Conservation (phyloP, 1,140 invertebrate species). For the Oncopodura yosiiana region DNA sequence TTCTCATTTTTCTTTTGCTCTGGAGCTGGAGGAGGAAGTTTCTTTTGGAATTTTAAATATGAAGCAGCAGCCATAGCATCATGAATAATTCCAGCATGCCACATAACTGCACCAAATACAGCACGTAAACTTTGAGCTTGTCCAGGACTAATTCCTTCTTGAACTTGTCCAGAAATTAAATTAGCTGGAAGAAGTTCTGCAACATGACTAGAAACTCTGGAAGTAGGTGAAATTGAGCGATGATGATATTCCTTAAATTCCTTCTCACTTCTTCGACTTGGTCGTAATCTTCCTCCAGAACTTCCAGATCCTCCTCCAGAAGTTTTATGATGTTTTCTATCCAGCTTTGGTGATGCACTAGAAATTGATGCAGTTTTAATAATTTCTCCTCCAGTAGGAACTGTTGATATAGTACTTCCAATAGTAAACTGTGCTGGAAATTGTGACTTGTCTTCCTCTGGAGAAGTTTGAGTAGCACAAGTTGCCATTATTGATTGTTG, state of each 20-base stretch:
- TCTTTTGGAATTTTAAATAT: slow-evolving; percentile 89
- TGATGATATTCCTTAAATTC: too few relatives aligned
- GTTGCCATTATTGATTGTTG: slow-evolving; percentile 1
- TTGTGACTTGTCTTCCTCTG: slow-evolving; percentile 30
- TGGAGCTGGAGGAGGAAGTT: slow-evolving; percentile 52
- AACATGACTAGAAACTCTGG: too few relatives aligned
- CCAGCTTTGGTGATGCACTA: slow-evolving; percentile 24
- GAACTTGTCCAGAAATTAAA: slow-evolving; percentile 45
- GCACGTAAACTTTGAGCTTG: slow-evolving; percentile 84
- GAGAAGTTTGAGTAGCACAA: slow-evolving; percentile 31
- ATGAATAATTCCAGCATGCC: slow-evolving; percentile 95
- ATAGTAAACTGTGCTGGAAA: slow-evolving; percentile 34
- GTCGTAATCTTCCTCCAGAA: slow-evolving; percentile 19
- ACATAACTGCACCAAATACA: slow-evolving; percentile 89
- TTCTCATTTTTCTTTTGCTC: background rate
- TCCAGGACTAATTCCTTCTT: slow-evolving; percentile 80
- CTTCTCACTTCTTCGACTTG: too few relatives aligned
- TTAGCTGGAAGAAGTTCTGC: too few relatives aligned
- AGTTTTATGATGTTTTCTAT: slow-evolving; percentile 21
- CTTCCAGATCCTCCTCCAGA: slow-evolving; percentile 5
- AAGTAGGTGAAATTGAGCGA: too few relatives aligned
- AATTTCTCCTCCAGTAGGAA: background rate
- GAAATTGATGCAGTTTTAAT: background rate
- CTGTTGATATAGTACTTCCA: slow-evolving; percentile 2
- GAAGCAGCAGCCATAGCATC: slow-evolving; percentile 95